Conservation (phyloP, 2,113 vertebrate genomes). For the Pollimyrus isidori region DNA sequence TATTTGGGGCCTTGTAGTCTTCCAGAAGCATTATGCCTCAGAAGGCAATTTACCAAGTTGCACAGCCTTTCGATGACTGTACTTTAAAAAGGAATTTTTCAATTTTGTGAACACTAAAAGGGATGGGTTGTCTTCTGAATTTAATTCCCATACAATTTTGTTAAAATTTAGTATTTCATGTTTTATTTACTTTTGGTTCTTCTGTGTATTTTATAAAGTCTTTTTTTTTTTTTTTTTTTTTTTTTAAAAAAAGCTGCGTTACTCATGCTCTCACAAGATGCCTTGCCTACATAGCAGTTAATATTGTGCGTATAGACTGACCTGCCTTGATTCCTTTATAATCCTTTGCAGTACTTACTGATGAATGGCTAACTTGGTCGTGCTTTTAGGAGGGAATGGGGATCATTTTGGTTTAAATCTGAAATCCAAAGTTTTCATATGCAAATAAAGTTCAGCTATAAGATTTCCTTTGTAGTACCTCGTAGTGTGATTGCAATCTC, state of each 20-base stretch:
- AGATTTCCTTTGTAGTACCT: background rate
- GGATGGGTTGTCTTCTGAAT: background rate
- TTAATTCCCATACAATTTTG: background rate
- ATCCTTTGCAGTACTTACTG: conserved; percentile 34
- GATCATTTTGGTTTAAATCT: conserved; percentile 31
- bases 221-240: background rate
- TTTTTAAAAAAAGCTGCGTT: background rate
- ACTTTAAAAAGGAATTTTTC: background rate
- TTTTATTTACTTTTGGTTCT: conserved; percentile 5
- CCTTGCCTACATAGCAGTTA: conserved; percentile 27
- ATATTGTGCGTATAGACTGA: conserved; percentile 52
- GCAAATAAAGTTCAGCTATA: conserved; percentile 24
- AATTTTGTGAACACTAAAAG: background rate
- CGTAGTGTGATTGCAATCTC: background rate
- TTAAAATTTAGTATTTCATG: background rate
- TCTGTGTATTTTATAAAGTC: conserved; percentile 34
- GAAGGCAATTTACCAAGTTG: conserved; percentile 30
- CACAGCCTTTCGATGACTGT: background rate
- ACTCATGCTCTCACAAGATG: background rate
- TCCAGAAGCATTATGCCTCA: conserved; percentile 28
- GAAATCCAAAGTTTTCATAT: conserved; percentile 36
- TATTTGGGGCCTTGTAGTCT: conserved; percentile 14
- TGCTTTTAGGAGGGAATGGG: conserved; percentile 30
- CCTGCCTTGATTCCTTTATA: conserved; percentile 37
- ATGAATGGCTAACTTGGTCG: conserved; percentile 17